These are phyloP conservation scores for Cyaniris semiargus DNA, from an alignment of 2,888 invertebrate species.

Conservation along the genomic window DNA sequence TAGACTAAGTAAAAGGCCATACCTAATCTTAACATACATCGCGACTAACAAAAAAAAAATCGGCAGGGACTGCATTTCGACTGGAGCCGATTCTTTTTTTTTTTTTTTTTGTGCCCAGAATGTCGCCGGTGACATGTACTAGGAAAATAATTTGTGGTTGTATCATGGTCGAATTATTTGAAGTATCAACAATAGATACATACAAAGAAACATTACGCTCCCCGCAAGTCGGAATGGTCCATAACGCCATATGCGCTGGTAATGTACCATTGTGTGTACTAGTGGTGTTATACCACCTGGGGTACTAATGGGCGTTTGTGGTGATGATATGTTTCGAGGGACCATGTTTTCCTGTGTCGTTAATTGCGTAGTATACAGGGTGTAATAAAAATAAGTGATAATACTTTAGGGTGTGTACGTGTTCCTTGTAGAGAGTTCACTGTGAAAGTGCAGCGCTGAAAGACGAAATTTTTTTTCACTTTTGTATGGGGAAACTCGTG, in stretches of 20 bases:
- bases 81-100: too few relatives aligned
- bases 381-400: too few relatives aligned
- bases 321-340: neutral
- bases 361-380: neutral
- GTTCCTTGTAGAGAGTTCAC: too few relatives aligned
- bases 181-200: neutral
- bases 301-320: neutral
- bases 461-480: too few relatives aligned
- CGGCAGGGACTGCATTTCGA: too few relatives aligned
- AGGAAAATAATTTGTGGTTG: neutral
- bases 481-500: too few relatives aligned
- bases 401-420: too few relatives aligned
- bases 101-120: too few relatives aligned
- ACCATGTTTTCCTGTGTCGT: neutral
- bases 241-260: slow-evolving; percentile 7
- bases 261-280: slow-evolving; percentile 18
- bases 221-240: neutral
- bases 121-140: neutral
- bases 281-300: neutral
- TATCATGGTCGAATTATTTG: neutral
- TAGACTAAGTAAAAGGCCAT: too few relatives aligned
- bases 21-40: too few relatives aligned
- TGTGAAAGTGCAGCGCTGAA: too few relatives aligned
- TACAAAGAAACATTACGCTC: slow-evolving; percentile 1
- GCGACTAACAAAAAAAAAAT: too few relatives aligned